These are phyloP conservation scores for Catharus ustulatus DNA, from an alignment of 2,797 vertebrate species.

Conservation along the genomic window DNA sequence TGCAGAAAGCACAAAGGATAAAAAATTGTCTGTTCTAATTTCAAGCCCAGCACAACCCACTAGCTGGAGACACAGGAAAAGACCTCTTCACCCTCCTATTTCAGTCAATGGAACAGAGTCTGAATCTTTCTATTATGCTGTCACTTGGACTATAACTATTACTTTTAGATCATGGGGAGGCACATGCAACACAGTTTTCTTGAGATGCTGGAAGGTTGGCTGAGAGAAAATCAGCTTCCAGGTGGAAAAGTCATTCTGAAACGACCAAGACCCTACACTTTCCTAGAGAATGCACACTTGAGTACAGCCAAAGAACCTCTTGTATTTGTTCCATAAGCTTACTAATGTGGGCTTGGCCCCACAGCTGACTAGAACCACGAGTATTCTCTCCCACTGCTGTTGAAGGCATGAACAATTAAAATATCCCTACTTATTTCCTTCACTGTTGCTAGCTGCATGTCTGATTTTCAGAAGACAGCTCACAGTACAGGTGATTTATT, in stretches of 20 bases:
- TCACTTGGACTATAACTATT: not conserved
- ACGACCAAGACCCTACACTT: not conserved
- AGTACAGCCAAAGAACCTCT: not conserved
- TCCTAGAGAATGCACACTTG: not conserved
- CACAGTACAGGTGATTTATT: not conserved
- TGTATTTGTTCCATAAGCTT: not conserved
- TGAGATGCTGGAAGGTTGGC: not conserved
- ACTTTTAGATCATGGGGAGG: not conserved
- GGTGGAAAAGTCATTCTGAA: not conserved
- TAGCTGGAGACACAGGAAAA: slow-evolving; percentile 6
- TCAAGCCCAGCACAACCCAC: not conserved
- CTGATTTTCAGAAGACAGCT: not conserved
- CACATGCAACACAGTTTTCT: not conserved
- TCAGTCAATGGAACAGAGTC: not conserved
- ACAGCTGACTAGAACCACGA: not conserved
- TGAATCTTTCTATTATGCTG: not conserved
- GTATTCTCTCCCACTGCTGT: not conserved
- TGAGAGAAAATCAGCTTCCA: not conserved
- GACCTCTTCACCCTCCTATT: slow-evolving; percentile 31
- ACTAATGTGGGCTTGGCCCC: not conserved
- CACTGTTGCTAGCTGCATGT: not conserved
- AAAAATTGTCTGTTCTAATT: slow-evolving; percentile 24
- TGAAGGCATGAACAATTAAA: not conserved
- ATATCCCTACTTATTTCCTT: not conserved
- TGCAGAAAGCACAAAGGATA: slow-evolving; percentile 2